A percentile compares a stretch with the other conserved stretches of the same genome.
Conservation (phyloP, 1,140 invertebrate genomes). For the Coptotermes formosanus region DNA sequence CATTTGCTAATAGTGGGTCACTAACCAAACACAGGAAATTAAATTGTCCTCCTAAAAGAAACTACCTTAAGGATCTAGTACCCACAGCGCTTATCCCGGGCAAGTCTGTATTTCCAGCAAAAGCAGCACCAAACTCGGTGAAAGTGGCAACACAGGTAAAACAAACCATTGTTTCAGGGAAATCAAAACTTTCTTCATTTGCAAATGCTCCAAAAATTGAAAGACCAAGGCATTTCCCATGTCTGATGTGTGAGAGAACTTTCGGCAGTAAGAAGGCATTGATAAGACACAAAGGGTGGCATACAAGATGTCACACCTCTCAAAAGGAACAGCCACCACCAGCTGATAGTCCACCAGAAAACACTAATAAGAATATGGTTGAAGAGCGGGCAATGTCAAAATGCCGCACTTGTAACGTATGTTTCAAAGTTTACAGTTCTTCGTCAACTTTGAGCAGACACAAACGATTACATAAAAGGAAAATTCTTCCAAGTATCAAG, state of each 20-base stretch:
- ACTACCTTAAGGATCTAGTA: neutral
- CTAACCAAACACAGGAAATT: slow-evolving; percentile 19
- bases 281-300: slow-evolving; percentile 29
- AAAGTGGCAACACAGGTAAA: neutral
- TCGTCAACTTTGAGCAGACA: slow-evolving; percentile 22
- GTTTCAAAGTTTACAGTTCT: slow-evolving; percentile 28
- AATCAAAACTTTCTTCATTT: too few relatives aligned
- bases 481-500: slow-evolving; percentile 1
- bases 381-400: neutral
- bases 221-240: neutral
- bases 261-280: slow-evolving; percentile 27
- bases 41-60: slow-evolving; percentile 19
- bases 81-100: neutral
- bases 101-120: neutral
- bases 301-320: slow-evolving; percentile 6
- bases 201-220: neutral
- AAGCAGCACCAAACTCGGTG: neutral
- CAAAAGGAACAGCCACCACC: neutral
- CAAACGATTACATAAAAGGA: slow-evolving; percentile 21
- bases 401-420: slow-evolving; percentile 26
- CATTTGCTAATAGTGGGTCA: slow-evolving; percentile 22
- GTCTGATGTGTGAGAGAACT: neutral
- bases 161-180: neutral
- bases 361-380: neutral
- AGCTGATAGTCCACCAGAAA: neutral